Base-by-base conservation (phyloP, 1,140 invertebrate species). In the Carposina sasakii region DNA sequence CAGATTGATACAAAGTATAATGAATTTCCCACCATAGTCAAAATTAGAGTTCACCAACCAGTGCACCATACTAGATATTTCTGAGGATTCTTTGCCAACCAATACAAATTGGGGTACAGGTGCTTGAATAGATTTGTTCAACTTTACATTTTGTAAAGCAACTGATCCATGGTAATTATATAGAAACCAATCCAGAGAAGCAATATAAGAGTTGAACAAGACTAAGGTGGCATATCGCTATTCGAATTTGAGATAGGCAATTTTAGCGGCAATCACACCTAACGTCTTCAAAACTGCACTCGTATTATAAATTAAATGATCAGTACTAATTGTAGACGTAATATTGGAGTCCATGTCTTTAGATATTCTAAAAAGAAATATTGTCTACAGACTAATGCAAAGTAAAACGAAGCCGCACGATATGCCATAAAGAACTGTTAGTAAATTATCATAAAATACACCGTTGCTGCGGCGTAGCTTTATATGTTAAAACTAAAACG, bases 141-240 rank as follows among this genome's bases (percentile, higher is more conserved):
- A 63, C 37, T 64, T 66, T n/a, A 65, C 60, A 10, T 49, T 19
- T 48, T 66, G 72, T 5, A 78, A 6, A 12, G 58, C 23, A 0
- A 71, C 55, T 1, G 71, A 52, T 39, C 64, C 33, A 23, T 69
- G 56, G 37, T 70, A 74, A n/a, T 50, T 15, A 12, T 20, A 61
- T 21, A 76, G 44, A 52, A 78, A 78, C 10, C 54, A 47, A 8
- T 66, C 50, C 16, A 74, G 30, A n/a, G 52, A 53, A 21, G 53
- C 37, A 43, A 33, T 63, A 42, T 8, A 66, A 5, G 5, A 60
- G 23, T 61, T 58, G 21, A 61, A 67, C 31, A 78, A 39, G 9
- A 78, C 51, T 5, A 78, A 39, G 5, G 69, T 66, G 0, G 65
- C 17, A n/a, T 66, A 76, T 12, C 68, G 68, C 72, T 70, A 76